Percentiles rank a stretch among this genome's conserved stretches.
These are phyloP conservation scores for Pipistrellus pipistrellus DNA, from an alignment of 2,797 vertebrate species.

Conservation along the genomic window DNA sequence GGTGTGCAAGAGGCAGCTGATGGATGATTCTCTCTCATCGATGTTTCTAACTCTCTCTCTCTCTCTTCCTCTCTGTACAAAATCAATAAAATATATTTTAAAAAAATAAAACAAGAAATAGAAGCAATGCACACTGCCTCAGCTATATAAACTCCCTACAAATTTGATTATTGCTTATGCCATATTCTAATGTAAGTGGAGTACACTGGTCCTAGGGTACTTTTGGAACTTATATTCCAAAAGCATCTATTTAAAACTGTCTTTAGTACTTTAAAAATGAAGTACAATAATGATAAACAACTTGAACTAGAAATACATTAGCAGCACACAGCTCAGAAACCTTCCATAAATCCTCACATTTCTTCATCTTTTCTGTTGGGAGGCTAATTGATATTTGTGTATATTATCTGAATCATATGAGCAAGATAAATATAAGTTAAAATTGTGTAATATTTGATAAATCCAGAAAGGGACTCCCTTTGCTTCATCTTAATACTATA, in stretches of 20 bases:
- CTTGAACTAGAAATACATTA: slow-evolving; percentile 66
- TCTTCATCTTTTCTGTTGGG: slow-evolving; percentile 43
- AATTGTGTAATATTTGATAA: slow-evolving; percentile 56
- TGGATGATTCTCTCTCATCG: no score
- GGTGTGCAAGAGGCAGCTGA: no score
- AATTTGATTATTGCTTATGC: slow-evolving; percentile 51
- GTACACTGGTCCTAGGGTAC: slow-evolving; percentile 21
- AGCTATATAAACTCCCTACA: not conserved
- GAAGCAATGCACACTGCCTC: slow-evolving; percentile 17
- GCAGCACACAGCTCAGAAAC: slow-evolving; percentile 29
- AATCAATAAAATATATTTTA: not conserved
- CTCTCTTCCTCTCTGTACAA: no score
- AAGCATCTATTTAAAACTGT: slow-evolving; percentile 66
- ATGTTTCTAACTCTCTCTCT: no score
- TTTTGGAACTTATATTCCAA: slow-evolving; percentile 71
- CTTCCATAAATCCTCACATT: slow-evolving; percentile 45
- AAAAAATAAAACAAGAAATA: slow-evolving; percentile 28
- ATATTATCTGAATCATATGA: slow-evolving; percentile 42
- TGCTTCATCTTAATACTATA: not conserved
- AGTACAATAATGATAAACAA: slow-evolving; percentile 72
- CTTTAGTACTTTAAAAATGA: slow-evolving; percentile 74
- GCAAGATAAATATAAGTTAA: slow-evolving; percentile 55
- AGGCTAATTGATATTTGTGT: slow-evolving; percentile 65
- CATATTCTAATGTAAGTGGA: slow-evolving; percentile 53
- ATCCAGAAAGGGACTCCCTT: not conserved